Conservation (phyloP, 2,797 vertebrate species). For the Eospalax fontanierii region DNA sequence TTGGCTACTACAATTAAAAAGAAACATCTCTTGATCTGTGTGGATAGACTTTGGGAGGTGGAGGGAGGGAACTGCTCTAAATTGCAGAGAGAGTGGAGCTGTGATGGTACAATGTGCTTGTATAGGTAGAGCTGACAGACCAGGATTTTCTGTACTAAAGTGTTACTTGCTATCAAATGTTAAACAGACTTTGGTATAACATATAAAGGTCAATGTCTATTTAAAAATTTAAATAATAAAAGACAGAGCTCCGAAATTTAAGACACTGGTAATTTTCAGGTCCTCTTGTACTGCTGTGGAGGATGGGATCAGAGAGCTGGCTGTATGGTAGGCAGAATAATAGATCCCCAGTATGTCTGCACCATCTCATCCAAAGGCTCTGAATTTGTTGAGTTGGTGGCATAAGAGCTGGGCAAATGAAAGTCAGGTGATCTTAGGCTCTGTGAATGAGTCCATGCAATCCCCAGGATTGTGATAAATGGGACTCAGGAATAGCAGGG, state of each 20-base stretch:
- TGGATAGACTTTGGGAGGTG: neutral
- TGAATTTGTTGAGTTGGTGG: no score
- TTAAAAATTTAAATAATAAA: no score
- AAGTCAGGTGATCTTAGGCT: neutral
- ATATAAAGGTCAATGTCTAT: conserved; percentile 96
- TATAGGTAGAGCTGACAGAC: conserved; percentile 93
- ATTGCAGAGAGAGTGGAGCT: conserved; percentile 71
- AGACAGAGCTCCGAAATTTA: neutral
- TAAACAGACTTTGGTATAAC: conserved; percentile 93
- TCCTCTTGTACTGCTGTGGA: rapidly evolving
- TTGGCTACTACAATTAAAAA: neutral
- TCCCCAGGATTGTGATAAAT: no score
- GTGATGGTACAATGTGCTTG: conserved; percentile 85
- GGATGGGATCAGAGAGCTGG: no score
- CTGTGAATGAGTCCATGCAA: neutral
- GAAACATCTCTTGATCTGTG: neutral
- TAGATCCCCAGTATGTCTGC: neutral
- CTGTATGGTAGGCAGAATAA: rapidly evolving
- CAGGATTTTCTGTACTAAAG: conserved; percentile 93
- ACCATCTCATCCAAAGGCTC: neutral
- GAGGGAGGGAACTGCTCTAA: neutral
- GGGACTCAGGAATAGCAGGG: no score
- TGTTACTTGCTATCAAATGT: conserved; percentile 94
- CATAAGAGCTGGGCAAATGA: rapidly evolving
- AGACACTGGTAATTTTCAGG: neutral